Evolutionary conservation across 1,140 invertebrate species (phyloP).

Genomic region (Solenopsis invicta): DNA sequence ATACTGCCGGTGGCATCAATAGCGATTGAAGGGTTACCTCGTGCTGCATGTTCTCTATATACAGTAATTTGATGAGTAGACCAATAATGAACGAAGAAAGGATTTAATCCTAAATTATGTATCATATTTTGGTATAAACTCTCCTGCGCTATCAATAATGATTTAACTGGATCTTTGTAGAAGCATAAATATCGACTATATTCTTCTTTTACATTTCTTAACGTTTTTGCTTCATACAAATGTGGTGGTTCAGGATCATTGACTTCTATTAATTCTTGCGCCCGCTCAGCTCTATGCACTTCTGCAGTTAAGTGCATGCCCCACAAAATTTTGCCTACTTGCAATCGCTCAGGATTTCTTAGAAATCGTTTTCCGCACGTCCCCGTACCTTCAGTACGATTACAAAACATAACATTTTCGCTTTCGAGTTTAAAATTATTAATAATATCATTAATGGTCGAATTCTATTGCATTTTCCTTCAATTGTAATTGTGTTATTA

Average conservation of each 20-base stretch:
- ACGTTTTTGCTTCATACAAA: background rate
- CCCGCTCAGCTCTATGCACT: constrained; percentile 17
- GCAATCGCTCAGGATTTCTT: background rate
- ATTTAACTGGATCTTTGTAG: background rate
- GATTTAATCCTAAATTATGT: constrained; percentile 16
- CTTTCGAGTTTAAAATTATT: background rate
- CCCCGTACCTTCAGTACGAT: background rate
- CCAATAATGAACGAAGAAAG: background rate
- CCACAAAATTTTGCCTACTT: background rate
- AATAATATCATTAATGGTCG: constrained; percentile 12
- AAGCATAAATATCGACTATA: constrained; percentile 2
- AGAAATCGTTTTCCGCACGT: constrained; percentile 2
- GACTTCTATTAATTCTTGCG: background rate
- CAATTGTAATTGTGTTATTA: background rate
- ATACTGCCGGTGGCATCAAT: constrained; percentile 1
- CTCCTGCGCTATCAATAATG: constrained; percentile 5
- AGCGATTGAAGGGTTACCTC: background rate
- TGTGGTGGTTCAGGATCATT: constrained; percentile 14
- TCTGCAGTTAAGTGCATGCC: constrained; percentile 6
- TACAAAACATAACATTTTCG: background rate
- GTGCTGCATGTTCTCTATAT: background rate
- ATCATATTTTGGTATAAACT: background rate
- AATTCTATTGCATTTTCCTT: constrained; percentile 13
- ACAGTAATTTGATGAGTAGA: background rate
- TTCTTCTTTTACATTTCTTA: constrained; percentile 4